phyloP scores from a whole-genome alignment of 1,140 invertebrate species.

The Caenorhabditis elegans region DNA sequence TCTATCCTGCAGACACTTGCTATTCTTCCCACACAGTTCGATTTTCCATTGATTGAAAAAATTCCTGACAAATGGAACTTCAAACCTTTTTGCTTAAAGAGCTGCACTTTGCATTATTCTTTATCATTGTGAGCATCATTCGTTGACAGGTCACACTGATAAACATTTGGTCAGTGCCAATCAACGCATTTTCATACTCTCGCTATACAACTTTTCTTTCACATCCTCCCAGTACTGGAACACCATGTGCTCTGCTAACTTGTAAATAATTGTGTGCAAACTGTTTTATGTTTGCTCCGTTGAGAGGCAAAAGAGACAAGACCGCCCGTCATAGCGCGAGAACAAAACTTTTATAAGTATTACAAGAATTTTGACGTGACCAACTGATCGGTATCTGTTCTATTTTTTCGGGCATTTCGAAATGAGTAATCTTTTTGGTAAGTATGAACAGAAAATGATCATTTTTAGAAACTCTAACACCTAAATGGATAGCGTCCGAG shows the following conservation, averaged over 20 bases:
- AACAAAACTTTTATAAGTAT: not conserved
- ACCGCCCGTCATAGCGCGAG: slow-evolving; percentile 10
- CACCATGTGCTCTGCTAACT: not conserved
- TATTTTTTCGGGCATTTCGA: no score
- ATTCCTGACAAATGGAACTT: not conserved
- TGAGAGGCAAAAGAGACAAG: not conserved
- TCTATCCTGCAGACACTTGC: not conserved
- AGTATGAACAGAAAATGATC: no score
- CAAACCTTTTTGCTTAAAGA: no score
- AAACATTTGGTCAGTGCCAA: not conserved
- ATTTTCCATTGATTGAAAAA: not conserved
- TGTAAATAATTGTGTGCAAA: not conserved
- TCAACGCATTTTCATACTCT: not conserved
- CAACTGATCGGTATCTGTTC: no score
- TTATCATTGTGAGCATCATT: not conserved
- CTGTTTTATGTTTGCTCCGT: slow-evolving; percentile 8
- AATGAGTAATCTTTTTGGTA: not conserved
- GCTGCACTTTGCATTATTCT: not conserved
- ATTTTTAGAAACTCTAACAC: no score
- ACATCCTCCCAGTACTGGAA: not conserved
- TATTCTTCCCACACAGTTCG: not conserved
- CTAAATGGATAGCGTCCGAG: not conserved
- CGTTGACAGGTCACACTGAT: slow-evolving; percentile 22
- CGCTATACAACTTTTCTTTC: not conserved
- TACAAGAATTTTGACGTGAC: not conserved